Percentiles rank a stretch among this genome's conserved stretches.
Evolutionary conservation across 2,113 vertebrate species (phyloP).

Genomic region (Hepsetus odoe): DNA sequence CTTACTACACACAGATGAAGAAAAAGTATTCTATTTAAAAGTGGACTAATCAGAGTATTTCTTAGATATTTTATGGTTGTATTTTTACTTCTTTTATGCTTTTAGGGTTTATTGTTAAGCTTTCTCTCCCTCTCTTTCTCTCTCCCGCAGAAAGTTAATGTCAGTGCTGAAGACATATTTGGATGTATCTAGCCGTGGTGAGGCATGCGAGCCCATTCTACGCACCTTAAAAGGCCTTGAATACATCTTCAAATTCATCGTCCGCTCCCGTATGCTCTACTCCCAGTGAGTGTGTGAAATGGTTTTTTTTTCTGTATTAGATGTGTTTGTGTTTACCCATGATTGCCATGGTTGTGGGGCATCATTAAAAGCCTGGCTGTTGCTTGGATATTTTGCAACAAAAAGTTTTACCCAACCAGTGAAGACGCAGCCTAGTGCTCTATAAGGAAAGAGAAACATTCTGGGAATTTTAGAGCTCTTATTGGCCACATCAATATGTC

Average conservation of each 20-base stretch:
- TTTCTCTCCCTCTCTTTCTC: neutral
- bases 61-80: too few relatives aligned
- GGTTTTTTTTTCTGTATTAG: neutral
- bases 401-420: neutral
- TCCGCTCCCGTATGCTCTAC: slow-evolving; percentile 93
- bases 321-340: neutral
- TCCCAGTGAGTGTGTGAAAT: slow-evolving; percentile 90
- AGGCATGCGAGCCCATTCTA: slow-evolving; percentile 92
- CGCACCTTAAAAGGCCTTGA: slow-evolving; percentile 95
- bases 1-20: neutral
- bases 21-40: neutral
- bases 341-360: neutral
- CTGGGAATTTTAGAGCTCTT: neutral
- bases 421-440: neutral
- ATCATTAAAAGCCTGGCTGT: neutral
- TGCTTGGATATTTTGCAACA: neutral
- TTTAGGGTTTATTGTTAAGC: neutral
- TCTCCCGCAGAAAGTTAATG: slow-evolving; percentile 87
- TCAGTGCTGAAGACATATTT: slow-evolving; percentile 92
- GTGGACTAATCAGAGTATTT: neutral
- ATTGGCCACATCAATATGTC: neutral
- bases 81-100: too few relatives aligned
- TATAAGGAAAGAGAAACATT: neutral
- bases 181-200: slow-evolving; percentile 90
- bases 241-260: slow-evolving; percentile 99